Evolutionary conservation across 2,888 invertebrate species (phyloP).

Genomic region (Agriotes lineatus): DNA sequence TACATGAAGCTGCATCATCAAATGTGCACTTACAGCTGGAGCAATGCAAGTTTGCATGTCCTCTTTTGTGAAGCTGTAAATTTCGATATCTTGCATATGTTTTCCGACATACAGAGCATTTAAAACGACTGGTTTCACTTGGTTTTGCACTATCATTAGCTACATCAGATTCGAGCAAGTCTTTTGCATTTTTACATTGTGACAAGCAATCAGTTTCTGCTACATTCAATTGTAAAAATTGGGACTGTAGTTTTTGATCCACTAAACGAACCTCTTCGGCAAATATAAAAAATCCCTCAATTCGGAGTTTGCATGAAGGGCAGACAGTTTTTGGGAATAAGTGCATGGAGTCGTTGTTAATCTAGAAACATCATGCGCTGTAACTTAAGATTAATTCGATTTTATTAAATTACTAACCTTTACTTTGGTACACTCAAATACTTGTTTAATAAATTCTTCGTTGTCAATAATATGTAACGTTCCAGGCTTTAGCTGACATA

Average conservation of each 20-base stretch:
- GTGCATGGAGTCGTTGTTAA: constrained; percentile 45
- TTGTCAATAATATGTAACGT: constrained; percentile 30
- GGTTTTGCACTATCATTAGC: not conserved
- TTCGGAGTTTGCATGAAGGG: constrained; percentile 45
- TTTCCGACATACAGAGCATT: constrained; percentile 31
- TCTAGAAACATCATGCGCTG: too few relatives aligned
- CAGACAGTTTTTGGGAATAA: constrained; percentile 50
- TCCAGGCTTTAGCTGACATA: constrained; percentile 42
- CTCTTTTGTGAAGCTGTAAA: constrained; percentile 23
- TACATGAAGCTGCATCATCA: not conserved
- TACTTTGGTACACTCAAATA: constrained; percentile 48
- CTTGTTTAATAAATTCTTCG: constrained; percentile 45
- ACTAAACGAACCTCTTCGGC: constrained; percentile 46
- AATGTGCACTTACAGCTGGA: not conserved
- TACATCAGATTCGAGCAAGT: not conserved
- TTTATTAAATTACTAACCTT: constrained; percentile 49
- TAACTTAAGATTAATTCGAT: too few relatives aligned
- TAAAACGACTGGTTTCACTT: not conserved
- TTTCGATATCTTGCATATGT: constrained; percentile 10
- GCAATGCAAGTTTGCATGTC: constrained; percentile 20
- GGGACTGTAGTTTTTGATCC: constrained; percentile 44
- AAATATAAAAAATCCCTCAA: constrained; percentile 49
- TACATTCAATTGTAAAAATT: not conserved
- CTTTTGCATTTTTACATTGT: not conserved
- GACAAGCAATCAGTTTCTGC: not conserved